phyloP scores from a whole-genome alignment of 2,797 vertebrate species.

The Microchirus variegatus region DNA sequence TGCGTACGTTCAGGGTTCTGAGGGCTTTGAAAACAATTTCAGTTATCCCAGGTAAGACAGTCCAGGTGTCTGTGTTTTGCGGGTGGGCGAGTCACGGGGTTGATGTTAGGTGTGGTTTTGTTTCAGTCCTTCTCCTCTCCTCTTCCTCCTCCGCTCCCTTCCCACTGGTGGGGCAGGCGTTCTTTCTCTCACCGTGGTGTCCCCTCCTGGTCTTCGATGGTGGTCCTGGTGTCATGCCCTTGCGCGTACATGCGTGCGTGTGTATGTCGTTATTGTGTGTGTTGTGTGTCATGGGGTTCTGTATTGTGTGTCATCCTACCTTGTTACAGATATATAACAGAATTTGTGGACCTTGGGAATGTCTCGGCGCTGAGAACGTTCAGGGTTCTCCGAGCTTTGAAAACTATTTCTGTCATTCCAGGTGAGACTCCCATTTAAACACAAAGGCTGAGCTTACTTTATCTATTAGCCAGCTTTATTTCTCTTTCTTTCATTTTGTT shows the following conservation, averaged over 20 bases:
- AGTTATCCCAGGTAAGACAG: conserved; percentile 92
- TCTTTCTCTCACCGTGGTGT: conserved; percentile 85
- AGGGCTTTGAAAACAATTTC: conserved; percentile 99
- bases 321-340: conserved; percentile 99
- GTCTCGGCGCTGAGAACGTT: conserved; percentile 99
- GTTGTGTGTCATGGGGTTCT: conserved; percentile 96
- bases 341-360: conserved; percentile 99
- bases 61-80: conserved; percentile 74
- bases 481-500: conserved; percentile 41
- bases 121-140: conserved; percentile 67
- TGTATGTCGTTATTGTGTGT: conserved; percentile 88
- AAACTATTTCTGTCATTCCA: conserved; percentile 99
- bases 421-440: conserved; percentile 94
- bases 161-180: conserved; percentile 80
- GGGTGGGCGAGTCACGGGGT: conserved; percentile 86
- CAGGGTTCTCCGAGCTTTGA: conserved; percentile 99
- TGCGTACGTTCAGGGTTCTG: conserved; percentile 96
- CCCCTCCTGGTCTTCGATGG: conserved; percentile 78
- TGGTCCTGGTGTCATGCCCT: conserved; percentile 79
- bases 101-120: conserved; percentile 92
- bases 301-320: conserved; percentile 99
- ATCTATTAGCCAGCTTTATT: conserved; percentile 60
- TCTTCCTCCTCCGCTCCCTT: conserved; percentile 65
- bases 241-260: conserved; percentile 72
- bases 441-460: conserved; percentile 82